Base-by-base conservation (phyloP, 2,113 vertebrate genomes). In the Plotosus lineatus region DNA sequence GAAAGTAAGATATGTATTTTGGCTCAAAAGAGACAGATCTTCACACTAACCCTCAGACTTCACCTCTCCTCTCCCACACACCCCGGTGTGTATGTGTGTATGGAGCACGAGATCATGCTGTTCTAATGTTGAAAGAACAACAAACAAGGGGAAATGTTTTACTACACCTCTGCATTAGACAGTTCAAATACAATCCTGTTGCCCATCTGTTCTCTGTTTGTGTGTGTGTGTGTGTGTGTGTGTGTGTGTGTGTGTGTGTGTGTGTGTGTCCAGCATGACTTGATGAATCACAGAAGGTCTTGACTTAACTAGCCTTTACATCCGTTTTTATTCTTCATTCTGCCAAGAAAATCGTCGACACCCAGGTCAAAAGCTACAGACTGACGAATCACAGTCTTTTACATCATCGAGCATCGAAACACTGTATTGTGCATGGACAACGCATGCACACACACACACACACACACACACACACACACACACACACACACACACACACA, bases 71-170 rank as follows among this genome's bases (percentile, higher is more conserved):
- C 63, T 71, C 75, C 46, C 75, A 74, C 68, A 78, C 78, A 83
- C 72, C 63, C 42, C 66, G 6, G 19, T 84, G 81, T 69, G 73
- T n/a, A 44, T 82, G 85, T 33, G 63, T 33, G 53, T 40, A 23
- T 48, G 31, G n/a, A n/a, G 12, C 10, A 66, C 55, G 85, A 38
- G 72, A 84, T 63, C 28, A 28, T 44, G 73, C 76, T 86, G 84
- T 85, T 85, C 87, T 79, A 72, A 56, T 78, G 85, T 60, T 79
- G 61, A 81, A 86, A 92, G 92, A 87, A 92, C 89, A 94, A 94
- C 87, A 93, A 92, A 93, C 90, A 91, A 88, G 87, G 82, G 91
- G 91, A 93, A 92, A 89, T 89, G 88, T 89, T 90, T 90, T 80
- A 86, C 85, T 86, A 40, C 85, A 82, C 85, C 88, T 83, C 75